Evolutionary conservation across 2,888 invertebrate genomes (phyloP).

Genomic region (Tethea ocularis): DNA sequence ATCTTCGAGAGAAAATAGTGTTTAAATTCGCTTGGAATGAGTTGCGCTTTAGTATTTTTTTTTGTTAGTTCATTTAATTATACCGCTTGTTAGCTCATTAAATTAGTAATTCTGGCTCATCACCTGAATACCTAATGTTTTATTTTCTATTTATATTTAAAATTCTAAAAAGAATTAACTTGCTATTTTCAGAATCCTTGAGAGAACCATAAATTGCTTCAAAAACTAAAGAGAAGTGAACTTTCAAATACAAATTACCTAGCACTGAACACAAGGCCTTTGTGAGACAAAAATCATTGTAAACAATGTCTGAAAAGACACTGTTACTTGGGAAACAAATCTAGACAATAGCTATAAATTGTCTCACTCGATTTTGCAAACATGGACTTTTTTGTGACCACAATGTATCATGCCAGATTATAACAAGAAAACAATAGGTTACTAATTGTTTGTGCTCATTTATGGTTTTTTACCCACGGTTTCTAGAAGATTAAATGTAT

Average conservation of each 20-base stretch:
- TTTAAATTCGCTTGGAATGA: background rate
- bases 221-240: background rate
- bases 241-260: background rate
- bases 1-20: background rate
- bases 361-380: background rate
- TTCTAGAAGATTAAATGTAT: background rate
- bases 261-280: background rate
- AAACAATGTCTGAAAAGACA: background rate
- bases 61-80: no score
- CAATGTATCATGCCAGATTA: background rate
- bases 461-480: background rate
- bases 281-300: background rate
- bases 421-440: background rate
- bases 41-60: background rate
- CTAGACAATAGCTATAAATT: conserved; percentile 6
- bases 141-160: background rate
- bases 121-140: background rate
- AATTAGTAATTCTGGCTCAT: background rate
- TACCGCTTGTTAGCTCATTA: no score
- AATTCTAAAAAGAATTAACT: no score
- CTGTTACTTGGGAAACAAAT: background rate
- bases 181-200: background rate
- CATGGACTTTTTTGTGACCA: background rate
- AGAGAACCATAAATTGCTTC: background rate
- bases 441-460: background rate